Evolutionary conservation across 2,888 invertebrate genomes (phyloP).

Genomic region (Synanthedon formicaeformis): DNA sequence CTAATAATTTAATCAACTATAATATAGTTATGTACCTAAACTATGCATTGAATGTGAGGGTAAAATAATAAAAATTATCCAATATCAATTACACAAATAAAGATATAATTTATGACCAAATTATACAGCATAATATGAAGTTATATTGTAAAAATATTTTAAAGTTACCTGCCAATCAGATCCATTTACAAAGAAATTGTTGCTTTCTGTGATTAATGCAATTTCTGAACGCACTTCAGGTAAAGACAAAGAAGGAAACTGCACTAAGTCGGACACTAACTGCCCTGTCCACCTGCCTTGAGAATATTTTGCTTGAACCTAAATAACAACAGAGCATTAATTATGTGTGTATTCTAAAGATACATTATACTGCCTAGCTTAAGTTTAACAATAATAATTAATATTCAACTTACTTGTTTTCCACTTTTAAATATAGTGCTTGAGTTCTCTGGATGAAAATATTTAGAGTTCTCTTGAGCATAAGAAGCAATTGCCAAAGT

Average conservation of each 20-base stretch:
- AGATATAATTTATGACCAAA: too few species aligned
- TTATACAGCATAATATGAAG: too few species aligned
- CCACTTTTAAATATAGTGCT: constrained; percentile 40
- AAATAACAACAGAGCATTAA: constrained; percentile 4
- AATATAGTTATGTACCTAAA: too few species aligned
- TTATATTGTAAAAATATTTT: too few species aligned
- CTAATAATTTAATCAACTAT: too few species aligned
- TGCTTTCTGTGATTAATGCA: constrained; percentile 67
- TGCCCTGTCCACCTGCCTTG: constrained; percentile 71
- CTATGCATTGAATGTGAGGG: too few species aligned
- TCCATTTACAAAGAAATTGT: constrained; percentile 71
- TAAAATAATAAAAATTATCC: too few species aligned
- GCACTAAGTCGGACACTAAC: constrained; percentile 63
- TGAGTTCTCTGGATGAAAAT: constrained; percentile 47
- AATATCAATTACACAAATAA: too few species aligned
- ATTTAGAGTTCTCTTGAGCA: constrained; percentile 47
- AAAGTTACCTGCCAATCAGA: constrained; percentile 70
- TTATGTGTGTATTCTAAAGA: too few species aligned
- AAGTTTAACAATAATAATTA: too few species aligned
- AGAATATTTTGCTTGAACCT: constrained; percentile 66
- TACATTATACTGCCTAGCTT: too few species aligned
- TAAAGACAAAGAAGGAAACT: constrained; percentile 48
- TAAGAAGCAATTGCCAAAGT: constrained; percentile 73
- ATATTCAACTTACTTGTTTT: constrained; percentile 29
- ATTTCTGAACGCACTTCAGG: constrained; percentile 62